Percentiles rank a stretch among this genome's conserved stretches.
Conservation (phyloP, 2,888 invertebrate genomes). For the Heliothis peltigera region DNA sequence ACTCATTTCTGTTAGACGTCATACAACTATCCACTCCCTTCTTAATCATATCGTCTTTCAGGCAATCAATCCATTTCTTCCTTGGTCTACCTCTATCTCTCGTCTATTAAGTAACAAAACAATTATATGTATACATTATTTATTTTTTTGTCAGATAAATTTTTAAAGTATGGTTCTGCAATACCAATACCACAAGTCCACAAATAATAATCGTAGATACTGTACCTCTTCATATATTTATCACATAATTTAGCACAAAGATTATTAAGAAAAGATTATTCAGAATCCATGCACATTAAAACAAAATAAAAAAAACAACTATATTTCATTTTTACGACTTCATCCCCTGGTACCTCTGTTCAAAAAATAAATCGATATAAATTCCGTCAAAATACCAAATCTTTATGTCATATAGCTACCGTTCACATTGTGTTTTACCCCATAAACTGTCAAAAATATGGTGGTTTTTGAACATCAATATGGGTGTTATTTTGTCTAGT, state of each 20-base stretch:
- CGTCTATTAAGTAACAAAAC: no score
- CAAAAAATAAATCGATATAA: constrained; percentile 47
- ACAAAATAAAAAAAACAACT: constrained; percentile 20
- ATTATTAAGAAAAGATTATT: not conserved
- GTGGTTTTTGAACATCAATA: constrained; percentile 59
- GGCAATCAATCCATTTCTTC: no score
- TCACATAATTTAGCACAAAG: not conserved
- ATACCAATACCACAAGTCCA: no score
- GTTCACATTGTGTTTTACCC: constrained; percentile 63
- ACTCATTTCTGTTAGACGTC: no score
- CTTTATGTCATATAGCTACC: constrained; percentile 64
- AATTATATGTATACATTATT: no score
- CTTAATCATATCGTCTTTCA: no score
- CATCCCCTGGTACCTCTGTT: constrained; percentile 40
- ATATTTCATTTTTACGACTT: constrained; percentile 54
- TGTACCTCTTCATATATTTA: no score
- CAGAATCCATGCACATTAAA: not conserved
- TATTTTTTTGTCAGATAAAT: no score
- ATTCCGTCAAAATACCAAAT: constrained; percentile 40
- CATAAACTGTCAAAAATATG: constrained; percentile 72
- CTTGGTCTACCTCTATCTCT: no score
- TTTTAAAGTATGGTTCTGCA: no score
- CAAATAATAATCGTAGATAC: no score
- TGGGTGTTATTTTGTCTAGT: constrained; percentile 49
- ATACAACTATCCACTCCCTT: no score